Percentiles rank a stretch among this genome's conserved stretches.
phyloP scores from a whole-genome alignment of 2,888 invertebrate species.

The Aspidapion aeneum region DNA sequence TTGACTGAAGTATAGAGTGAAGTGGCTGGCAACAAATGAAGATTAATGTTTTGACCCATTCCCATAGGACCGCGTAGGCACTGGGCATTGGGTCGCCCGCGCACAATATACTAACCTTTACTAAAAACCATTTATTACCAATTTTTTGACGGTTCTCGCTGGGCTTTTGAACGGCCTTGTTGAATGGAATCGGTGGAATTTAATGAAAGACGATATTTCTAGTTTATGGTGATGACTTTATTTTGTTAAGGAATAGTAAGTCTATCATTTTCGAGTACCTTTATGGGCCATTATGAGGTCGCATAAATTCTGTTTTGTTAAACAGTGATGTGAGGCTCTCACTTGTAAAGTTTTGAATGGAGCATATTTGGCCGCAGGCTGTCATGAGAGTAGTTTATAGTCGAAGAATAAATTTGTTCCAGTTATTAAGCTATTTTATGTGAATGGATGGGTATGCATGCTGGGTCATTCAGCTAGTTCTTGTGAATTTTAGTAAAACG shows the following conservation, averaged over 20 bases:
- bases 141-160: conserved; percentile 43
- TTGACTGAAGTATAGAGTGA: too few species aligned
- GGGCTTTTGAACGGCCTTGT: conserved; percentile 37
- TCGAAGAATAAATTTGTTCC: conserved; percentile 17
- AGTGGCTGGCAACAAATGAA: conserved; percentile 49
- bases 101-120: conserved; percentile 30
- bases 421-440: conserved; percentile 20
- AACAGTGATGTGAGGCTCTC: conserved; percentile 18
- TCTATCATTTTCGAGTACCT: conserved; percentile 31
- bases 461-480: conserved; percentile 20
- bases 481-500: conserved; percentile 31
- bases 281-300: conserved; percentile 43
- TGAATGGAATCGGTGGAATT: conserved; percentile 32
- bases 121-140: conserved; percentile 39
- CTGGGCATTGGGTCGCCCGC: conserved; percentile 28
- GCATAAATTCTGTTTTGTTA: conserved; percentile 41
- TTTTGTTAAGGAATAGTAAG: conserved; percentile 30
- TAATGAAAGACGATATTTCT: conserved; percentile 39
- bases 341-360: conserved; percentile 25
- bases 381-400: conserved; percentile 34
- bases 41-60: conserved; percentile 45
- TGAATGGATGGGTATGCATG: conserved; percentile 17
- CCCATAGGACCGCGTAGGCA: conserved; percentile 38
- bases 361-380: conserved; percentile 38
- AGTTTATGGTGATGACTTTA: conserved; percentile 41